A percentile compares a stretch with the other conserved stretches of the same genome.
Conservation (phyloP, 2,888 invertebrate genomes). For the Idaea biselata region DNA sequence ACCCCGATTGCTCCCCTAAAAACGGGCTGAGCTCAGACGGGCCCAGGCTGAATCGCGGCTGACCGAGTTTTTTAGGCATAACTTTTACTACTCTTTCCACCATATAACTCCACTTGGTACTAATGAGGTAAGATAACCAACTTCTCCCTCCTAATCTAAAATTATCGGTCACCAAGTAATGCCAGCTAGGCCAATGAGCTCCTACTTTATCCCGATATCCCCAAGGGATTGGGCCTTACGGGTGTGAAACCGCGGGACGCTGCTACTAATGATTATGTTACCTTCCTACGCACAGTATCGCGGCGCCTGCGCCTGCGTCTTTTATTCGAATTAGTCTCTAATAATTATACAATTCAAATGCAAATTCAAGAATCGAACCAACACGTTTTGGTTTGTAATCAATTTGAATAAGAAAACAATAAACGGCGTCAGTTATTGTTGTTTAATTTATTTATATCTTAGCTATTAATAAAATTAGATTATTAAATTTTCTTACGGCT, state of each 20-base stretch:
- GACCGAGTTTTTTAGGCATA: too few species aligned
- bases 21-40: too few species aligned
- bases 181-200: too few species aligned
- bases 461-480: neutral
- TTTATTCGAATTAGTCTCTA: neutral
- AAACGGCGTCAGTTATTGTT: neutral
- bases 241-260: neutral
- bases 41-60: too few species aligned
- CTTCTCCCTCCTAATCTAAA: too few species aligned
- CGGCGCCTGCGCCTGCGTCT: neutral
- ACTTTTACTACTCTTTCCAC: too few species aligned
- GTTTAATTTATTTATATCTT: neutral
- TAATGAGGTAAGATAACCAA: too few species aligned
- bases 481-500: neutral
- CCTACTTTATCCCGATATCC: neutral
- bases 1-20: too few species aligned
- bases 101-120: too few species aligned
- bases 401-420: conserved; percentile 20
- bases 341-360: neutral
- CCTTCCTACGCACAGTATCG: neutral
- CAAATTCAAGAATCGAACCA: neutral
- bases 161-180: too few species aligned
- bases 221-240: neutral
- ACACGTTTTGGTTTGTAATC: neutral
- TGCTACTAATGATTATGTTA: neutral